Evolutionary conservation across 2,113 vertebrate genomes (phyloP).

Genomic region (Salvelinus namaycush): DNA sequence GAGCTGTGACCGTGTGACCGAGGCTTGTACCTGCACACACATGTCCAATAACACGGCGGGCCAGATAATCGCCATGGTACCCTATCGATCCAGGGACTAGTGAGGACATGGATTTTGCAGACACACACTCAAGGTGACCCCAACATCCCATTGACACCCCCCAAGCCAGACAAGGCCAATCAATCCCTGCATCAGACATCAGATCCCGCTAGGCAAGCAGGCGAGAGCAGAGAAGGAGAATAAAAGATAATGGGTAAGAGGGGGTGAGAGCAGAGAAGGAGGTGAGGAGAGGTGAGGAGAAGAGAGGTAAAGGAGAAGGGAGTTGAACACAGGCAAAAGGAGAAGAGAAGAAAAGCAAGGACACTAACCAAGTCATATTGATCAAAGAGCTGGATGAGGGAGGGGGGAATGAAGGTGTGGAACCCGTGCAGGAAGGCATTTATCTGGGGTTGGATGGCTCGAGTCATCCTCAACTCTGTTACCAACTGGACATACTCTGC

Average conservation of each 20-base stretch:
- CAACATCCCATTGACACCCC: background rate
- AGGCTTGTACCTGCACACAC: conserved; percentile 29
- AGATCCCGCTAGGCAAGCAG: conserved; percentile 1
- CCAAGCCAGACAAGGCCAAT: conserved; percentile 30
- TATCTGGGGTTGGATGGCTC: conserved; percentile 98
- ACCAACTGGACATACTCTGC: conserved; percentile 98
- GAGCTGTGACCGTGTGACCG: conserved; percentile 36
- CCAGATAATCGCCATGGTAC: conserved; percentile 25
- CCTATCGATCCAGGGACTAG: conserved; percentile 36
- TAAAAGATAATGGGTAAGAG: too few relatives aligned
- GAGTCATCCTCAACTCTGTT: conserved; percentile 97
- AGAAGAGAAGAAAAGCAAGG: background rate
- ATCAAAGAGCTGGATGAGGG: conserved; percentile 96
- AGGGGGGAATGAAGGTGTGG: conserved; percentile 95
- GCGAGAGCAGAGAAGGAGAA: background rate
- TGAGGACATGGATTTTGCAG: conserved; percentile 32
- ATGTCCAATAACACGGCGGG: background rate
- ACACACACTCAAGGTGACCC: conserved; percentile 51
- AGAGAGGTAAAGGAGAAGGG: background rate
- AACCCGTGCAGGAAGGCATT: conserved; percentile 96
- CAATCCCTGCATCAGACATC: conserved; percentile 38
- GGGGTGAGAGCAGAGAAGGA: background rate
- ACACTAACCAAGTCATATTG: conserved; percentile 95
- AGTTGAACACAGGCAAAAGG: background rate
- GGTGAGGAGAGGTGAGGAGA: too few relatives aligned